Evolutionary conservation across 2,113 vertebrate genomes (phyloP).

Genomic region (Acanthochromis polyacanthus): DNA sequence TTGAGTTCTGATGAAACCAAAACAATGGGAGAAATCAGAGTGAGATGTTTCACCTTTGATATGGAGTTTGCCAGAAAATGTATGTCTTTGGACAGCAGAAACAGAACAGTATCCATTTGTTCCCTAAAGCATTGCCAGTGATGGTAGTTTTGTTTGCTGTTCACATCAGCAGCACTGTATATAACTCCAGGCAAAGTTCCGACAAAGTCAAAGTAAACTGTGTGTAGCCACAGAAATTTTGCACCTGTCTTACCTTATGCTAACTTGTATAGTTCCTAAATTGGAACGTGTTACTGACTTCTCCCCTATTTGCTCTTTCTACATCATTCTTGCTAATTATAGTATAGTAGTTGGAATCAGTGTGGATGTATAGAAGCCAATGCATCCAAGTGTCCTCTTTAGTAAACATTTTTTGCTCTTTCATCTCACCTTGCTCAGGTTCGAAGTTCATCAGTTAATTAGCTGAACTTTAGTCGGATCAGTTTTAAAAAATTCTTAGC

Average conservation of each 20-base stretch:
- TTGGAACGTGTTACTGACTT: slow-evolving; percentile 4
- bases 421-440: slow-evolving; percentile 26
- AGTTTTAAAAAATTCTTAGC: slow-evolving; percentile 13
- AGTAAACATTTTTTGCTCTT: slow-evolving; percentile 2
- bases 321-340: slow-evolving; percentile 13
- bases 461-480: slow-evolving; percentile 13
- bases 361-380: not conserved
- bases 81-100: slow-evolving; percentile 11
- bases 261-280: not conserved
- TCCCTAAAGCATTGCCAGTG: not conserved
- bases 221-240: slow-evolving; percentile 13
- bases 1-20: slow-evolving; percentile 36
- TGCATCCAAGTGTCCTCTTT: slow-evolving; percentile 2
- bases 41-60: slow-evolving; percentile 11
- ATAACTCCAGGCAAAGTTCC: slow-evolving; percentile 32
- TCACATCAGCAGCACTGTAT: slow-evolving; percentile 14
- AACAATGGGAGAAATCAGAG: slow-evolving; percentile 49
- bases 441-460: slow-evolving; percentile 21
- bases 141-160: slow-evolving; percentile 21
- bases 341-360: not conserved
- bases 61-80: slow-evolving; percentile 6
- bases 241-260: not conserved
- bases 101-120: not conserved
- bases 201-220: slow-evolving; percentile 30
- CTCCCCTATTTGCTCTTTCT: not conserved